Conservation (phyloP, 2,888 invertebrate species). For the Cryptosula pallasiana region DNA sequence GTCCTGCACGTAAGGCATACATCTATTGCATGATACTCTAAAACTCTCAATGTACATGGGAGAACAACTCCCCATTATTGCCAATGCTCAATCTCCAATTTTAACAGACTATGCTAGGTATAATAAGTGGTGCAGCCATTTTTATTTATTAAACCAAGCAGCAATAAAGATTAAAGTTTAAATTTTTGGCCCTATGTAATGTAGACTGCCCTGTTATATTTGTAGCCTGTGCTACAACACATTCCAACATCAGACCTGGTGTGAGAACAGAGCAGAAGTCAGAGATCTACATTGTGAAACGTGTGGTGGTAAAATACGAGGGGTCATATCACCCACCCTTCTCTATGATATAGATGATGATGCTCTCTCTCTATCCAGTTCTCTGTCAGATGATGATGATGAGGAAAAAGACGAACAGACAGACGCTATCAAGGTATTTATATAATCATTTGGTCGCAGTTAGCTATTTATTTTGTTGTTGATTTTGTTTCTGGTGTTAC, state of each 20-base stretch:
- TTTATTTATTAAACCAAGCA: too few relatives aligned
- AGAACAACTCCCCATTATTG: too few relatives aligned
- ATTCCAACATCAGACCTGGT: background rate
- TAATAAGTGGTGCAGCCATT: too few relatives aligned
- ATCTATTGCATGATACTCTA: background rate
- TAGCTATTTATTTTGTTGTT: too few relatives aligned
- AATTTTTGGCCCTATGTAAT: too few relatives aligned
- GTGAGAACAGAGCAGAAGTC: constrained; percentile 2
- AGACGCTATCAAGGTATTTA: too few relatives aligned
- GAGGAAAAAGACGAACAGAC: background rate
- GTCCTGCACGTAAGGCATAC: constrained; percentile 3
- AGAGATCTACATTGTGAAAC: background rate
- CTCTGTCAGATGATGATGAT: background rate
- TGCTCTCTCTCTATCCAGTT: background rate
- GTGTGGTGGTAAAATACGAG: constrained; percentile 8
- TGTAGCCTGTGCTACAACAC: background rate
- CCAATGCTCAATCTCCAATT: too few relatives aligned
- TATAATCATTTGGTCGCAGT: too few relatives aligned
- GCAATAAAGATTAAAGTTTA: too few relatives aligned
- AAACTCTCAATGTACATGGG: background rate
- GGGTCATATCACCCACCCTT: background rate
- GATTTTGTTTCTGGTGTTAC: too few relatives aligned
- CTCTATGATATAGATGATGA: background rate
- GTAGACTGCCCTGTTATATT: too few relatives aligned
- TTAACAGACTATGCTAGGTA: too few relatives aligned